Evolutionary conservation across 2,888 invertebrate species (phyloP), one percentile per base, ranked within the genome.

Genomic region (Aspidiotus rigidus): DNA sequence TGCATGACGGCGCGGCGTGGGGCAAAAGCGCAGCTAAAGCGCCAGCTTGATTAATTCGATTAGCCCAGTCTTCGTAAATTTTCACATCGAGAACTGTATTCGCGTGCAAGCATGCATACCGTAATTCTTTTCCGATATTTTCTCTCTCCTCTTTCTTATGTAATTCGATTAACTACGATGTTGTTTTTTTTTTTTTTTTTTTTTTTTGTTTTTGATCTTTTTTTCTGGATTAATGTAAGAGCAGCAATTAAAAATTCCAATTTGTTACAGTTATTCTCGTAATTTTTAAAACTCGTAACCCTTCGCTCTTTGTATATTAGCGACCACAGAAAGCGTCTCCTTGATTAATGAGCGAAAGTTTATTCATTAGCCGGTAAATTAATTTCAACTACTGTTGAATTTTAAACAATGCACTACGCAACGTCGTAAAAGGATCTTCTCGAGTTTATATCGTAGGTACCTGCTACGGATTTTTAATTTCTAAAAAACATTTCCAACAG

Each of bases 291-390:
- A 13, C 49, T n/a, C 49, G 10, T 44, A 8, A 39, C 42, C 42
- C n/a, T 57, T 57, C 15, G 15, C 57, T n/a, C 57, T 57, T 57
- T 15, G 57, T 57, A 10, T 16, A n/a, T 11, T 49, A 49, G 49
- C 49, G 11, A 49, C 10, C n/a, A 13, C 49, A 49, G 49, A 41
- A 15, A 28, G 28, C 28, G 28, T 28, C 28, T 17, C 16, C n/a
- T 39, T 62, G 62, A 62, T 62, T 62, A 62, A 62, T 62, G 62
- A 62, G 42, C 39, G 40, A 62, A 62, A 62, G 42, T 62, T 62
- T 62, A 44, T 62, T 62, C 62, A 62, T 62, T 62, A 62, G 44
- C 62, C 62, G 62, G 42, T 62, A 62, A 44, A 62, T 62, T 62
- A 62, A 62, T 62, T 62, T 28, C 39, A 62, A 62, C 62, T 40